Percentiles rank a stretch among this genome's conserved stretches.
phyloP scores from a whole-genome alignment of 2,797 vertebrate genomes.

The Acipenser transmontanus region DNA sequence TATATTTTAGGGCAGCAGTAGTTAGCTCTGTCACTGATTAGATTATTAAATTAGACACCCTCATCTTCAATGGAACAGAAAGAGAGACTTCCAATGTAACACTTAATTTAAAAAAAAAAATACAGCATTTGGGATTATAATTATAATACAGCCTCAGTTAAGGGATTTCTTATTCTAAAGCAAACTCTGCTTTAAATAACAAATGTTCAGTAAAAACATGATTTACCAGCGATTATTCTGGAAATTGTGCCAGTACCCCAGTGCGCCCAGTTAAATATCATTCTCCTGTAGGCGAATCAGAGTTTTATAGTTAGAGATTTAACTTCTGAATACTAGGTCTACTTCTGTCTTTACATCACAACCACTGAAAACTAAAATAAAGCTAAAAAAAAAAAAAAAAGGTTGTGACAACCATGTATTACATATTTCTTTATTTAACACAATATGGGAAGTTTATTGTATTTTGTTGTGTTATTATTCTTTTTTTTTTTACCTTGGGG shows the following conservation, averaged over 20 bases:
- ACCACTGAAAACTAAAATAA: background rate
- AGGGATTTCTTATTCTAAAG: background rate
- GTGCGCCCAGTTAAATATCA: slow-evolving; percentile 19
- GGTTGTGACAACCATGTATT: background rate
- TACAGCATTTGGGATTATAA: no score
- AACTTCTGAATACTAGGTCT: slow-evolving; percentile 49
- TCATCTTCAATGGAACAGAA: no score
- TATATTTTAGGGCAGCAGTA: no score
- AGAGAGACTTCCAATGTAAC: no score
- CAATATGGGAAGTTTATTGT: background rate
- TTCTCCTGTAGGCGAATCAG: slow-evolving; percentile 14
- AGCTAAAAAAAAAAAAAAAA: background rate
- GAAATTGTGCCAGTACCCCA: slow-evolving; percentile 10
- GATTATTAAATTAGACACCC: no score
- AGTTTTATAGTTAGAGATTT: slow-evolving; percentile 10
- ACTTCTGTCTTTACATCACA: background rate
- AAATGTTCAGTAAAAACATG: slow-evolving; percentile 3
- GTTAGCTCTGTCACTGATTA: no score
- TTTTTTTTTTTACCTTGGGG: slow-evolving; percentile 11
- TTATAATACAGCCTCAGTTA: background rate
- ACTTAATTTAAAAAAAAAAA: no score
- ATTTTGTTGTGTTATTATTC: no score
- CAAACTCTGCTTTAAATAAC: background rate
- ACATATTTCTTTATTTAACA: background rate
- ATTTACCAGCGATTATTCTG: slow-evolving; percentile 17